Conservation (phyloP, 2,113 vertebrate species). For the Platichthys stellatus region DNA sequence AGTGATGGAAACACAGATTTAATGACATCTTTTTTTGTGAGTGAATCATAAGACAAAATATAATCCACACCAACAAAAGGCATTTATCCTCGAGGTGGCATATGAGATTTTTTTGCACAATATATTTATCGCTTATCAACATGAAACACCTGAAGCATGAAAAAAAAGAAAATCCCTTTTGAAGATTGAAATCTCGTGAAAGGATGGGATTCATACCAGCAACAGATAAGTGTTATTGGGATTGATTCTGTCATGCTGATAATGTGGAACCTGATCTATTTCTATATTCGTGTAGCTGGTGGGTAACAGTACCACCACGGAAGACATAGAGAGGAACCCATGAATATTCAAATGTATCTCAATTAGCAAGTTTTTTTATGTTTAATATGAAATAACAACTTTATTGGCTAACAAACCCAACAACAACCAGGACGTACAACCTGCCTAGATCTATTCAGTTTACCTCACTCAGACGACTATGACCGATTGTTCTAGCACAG, state of each 20-base stretch:
- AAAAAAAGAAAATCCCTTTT: conserved; percentile 24
- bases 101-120: background rate
- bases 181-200: conserved; percentile 24
- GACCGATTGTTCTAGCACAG: background rate
- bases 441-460: background rate
- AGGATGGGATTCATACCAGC: conserved; percentile 11
- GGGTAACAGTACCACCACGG: background rate
- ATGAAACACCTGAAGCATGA: conserved; percentile 22
- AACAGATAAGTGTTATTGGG: conserved; percentile 2
- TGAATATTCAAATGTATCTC: background rate
- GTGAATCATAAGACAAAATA: background rate
- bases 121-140: conserved; percentile 2
- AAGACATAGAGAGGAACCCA: background rate
- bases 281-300: background rate
- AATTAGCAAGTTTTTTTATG: background rate
- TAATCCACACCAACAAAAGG: conserved; percentile 1
- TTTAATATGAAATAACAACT: background rate
- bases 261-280: conserved; percentile 7
- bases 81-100: background rate
- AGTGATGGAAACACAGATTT: background rate
- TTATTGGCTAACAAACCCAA: background rate
- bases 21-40: background rate
- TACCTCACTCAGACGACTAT: background rate
- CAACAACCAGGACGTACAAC: background rate
- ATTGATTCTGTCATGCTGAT: conserved; percentile 13